These are phyloP conservation scores for Acronicta aceris DNA, from an alignment of 2,888 invertebrate genomes.

Conservation along the genomic window DNA sequence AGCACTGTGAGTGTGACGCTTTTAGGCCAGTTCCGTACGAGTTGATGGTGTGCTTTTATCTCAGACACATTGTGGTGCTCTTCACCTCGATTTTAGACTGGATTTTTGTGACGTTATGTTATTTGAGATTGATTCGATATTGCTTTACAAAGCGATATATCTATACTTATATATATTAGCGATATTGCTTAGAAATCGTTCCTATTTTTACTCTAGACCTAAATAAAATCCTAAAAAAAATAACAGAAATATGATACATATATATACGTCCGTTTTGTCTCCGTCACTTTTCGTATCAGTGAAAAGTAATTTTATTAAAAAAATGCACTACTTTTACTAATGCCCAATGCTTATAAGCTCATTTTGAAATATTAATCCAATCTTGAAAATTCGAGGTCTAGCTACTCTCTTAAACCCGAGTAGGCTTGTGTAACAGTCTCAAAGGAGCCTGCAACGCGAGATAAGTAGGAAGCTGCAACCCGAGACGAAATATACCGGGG, in stretches of 20 bases:
- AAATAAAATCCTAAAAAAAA: no score
- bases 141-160: no score
- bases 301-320: no score
- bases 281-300: no score
- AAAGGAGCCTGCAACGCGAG: constrained; percentile 49
- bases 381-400: constrained; percentile 15
- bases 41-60: constrained; percentile 9
- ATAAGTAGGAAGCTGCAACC: constrained; percentile 42
- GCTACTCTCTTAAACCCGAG: constrained; percentile 12
- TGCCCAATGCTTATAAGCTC: not conserved
- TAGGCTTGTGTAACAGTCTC: constrained; percentile 35
- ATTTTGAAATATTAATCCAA: constrained; percentile 7
- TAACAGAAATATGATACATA: no score
- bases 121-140: no score
- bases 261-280: no score
- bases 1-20: constrained; percentile 13
- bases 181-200: no score
- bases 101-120: not conserved
- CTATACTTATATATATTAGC: no score
- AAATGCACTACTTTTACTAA: no score
- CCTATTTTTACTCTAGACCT: no score
- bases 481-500: constrained; percentile 37
- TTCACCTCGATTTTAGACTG: constrained; percentile 9
- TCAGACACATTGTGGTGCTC: constrained; percentile 13
- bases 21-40: constrained; percentile 36